These are phyloP conservation scores for Ochropleura leucogaster DNA, from an alignment of 2,888 invertebrate genomes.

Conservation along the genomic window DNA sequence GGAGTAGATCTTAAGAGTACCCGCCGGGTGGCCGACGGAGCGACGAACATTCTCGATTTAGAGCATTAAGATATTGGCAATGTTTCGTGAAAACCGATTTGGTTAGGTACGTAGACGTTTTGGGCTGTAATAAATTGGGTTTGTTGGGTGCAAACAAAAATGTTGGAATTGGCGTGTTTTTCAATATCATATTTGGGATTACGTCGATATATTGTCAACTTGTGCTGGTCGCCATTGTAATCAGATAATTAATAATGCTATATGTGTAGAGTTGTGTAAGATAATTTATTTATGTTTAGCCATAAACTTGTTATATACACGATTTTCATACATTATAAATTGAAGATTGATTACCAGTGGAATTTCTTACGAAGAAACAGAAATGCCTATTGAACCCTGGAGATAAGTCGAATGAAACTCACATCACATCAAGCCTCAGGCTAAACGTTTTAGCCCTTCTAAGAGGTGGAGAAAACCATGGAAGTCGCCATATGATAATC, in stretches of 20 bases:
- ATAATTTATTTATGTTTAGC: too few species aligned
- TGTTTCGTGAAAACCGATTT: constrained; percentile 39
- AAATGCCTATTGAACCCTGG: neutral
- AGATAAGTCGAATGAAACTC: constrained; percentile 18
- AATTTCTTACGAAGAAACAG: neutral
- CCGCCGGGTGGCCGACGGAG: constrained; percentile 64
- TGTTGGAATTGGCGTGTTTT: too few species aligned
- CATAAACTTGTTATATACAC: too few species aligned
- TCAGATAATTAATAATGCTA: too few species aligned
- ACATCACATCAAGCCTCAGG: constrained; percentile 1
- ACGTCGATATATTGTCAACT: too few species aligned
- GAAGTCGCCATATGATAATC: neutral
- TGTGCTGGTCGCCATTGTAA: too few species aligned
- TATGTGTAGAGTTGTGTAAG: too few species aligned
- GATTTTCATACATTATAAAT: too few species aligned
- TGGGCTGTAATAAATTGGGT: neutral
- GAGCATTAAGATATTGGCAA: constrained; percentile 57
- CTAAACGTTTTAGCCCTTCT: neutral
- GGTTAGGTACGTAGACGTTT: neutral
- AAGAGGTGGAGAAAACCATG: neutral
- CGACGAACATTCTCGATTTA: constrained; percentile 64
- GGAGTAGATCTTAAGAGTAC: constrained; percentile 69
- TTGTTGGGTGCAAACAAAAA: too few species aligned
- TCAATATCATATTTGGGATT: too few species aligned
- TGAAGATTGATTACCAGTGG: neutral